These are phyloP conservation scores for Palythoa caribaeorum DNA, from an alignment of 92 coral and sea anemone species.

Conservation along the genomic window DNA sequence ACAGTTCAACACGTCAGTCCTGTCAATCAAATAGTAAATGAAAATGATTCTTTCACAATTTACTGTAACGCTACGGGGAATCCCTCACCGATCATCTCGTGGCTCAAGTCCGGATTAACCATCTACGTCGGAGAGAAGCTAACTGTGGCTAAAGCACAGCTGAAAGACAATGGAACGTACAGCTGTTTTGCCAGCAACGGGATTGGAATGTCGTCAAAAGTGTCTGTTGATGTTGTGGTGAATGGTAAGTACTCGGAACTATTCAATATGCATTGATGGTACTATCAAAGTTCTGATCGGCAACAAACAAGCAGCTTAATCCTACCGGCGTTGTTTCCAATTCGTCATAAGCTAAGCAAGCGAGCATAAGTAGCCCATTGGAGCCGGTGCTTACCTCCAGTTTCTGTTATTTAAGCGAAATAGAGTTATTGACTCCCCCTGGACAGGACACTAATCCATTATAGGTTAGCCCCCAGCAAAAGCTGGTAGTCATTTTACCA, in stretches of 20 bases:
- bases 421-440: too few relatives aligned
- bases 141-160: background rate
- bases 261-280: too few relatives aligned
- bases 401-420: too few relatives aligned
- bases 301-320: too few relatives aligned
- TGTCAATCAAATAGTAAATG: constrained; percentile 38
- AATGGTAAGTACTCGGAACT: constrained; percentile 30
- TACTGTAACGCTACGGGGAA: constrained; percentile 71
- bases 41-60: constrained; percentile 49
- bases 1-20: constrained; percentile 22
- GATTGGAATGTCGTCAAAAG: constrained; percentile 44
- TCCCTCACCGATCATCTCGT: constrained; percentile 60
- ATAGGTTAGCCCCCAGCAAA: too few relatives aligned
- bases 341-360: too few relatives aligned
- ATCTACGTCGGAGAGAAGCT: constrained; percentile 40
- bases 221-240: constrained; percentile 38
- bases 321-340: too few relatives aligned
- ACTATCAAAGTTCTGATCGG: too few relatives aligned
- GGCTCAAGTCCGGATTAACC: constrained; percentile 30
- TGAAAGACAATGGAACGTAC: constrained; percentile 55
- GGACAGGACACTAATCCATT: too few relatives aligned
- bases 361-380: too few relatives aligned
- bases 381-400: too few relatives aligned
- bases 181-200: constrained; percentile 72
- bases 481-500: too few relatives aligned